These are phyloP conservation scores for Enteromius fasciolatus DNA, from an alignment of 2,797 vertebrate species.

Conservation along the genomic window DNA sequence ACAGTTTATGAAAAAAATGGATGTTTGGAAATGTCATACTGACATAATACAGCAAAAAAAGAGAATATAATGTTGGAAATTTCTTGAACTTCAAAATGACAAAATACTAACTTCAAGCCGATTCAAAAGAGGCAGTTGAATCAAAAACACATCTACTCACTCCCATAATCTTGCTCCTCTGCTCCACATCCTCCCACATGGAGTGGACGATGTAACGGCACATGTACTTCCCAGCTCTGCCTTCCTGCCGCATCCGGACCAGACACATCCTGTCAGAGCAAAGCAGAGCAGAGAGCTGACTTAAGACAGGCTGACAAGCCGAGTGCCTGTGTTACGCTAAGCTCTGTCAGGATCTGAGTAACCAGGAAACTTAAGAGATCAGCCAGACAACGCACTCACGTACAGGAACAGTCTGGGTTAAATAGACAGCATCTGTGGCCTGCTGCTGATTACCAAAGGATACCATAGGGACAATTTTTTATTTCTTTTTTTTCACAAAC, in stretches of 20 bases:
- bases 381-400: not conserved
- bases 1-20: too few relatives aligned
- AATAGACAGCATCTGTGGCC: not conserved
- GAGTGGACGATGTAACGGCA: conserved; percentile 95
- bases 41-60: too few relatives aligned
- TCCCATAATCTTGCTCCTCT: conserved; percentile 96
- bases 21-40: too few relatives aligned
- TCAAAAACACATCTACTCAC: conserved; percentile 75
- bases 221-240: conserved; percentile 94
- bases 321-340: not conserved
- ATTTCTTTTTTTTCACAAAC: not conserved
- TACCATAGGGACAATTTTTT: too few relatives aligned
- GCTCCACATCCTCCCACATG: conserved; percentile 99
- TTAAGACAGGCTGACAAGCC: conserved; percentile 15
- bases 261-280: conserved; percentile 89
- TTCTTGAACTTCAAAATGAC: not conserved
- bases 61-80: too few relatives aligned
- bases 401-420: not conserved
- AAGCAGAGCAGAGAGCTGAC: conserved; percentile 8
- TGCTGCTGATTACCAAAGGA: not conserved
- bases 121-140: not conserved
- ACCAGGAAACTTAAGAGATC: conserved; percentile 24
- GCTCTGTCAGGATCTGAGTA: not conserved
- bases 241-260: conserved; percentile 95
- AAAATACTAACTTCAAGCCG: not conserved